A percentile compares a stretch with the other conserved stretches of the same genome.
Evolutionary conservation across 2,888 invertebrate species (phyloP).

Genomic region (Diarsia mendica): DNA sequence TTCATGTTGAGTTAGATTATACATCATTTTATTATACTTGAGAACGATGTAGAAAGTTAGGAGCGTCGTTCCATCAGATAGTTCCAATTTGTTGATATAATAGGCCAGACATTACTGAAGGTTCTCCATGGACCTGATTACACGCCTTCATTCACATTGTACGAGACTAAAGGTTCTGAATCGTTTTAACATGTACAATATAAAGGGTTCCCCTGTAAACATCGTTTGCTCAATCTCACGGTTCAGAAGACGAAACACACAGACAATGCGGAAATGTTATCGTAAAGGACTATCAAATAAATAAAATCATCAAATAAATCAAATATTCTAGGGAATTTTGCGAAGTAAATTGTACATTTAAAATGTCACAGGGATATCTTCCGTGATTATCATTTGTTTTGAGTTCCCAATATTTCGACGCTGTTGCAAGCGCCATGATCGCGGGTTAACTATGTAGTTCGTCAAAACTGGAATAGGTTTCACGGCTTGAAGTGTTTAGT

Average conservation of each 20-base stretch:
- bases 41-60: too few relatives aligned
- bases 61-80: background rate
- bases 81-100: background rate
- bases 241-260: conserved; percentile 6
- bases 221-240: conserved; percentile 30
- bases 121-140: background rate
- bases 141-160: background rate
- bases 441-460: too few relatives aligned
- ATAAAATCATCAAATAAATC: background rate
- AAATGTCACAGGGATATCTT: too few relatives aligned
- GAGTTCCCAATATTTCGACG: too few relatives aligned
- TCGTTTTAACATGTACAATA: background rate
- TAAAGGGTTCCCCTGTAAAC: background rate
- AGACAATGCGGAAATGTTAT: conserved; percentile 25
- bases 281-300: conserved; percentile 23
- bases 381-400: too few relatives aligned
- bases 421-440: too few relatives aligned
- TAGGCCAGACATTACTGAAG: background rate
- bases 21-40: too few relatives aligned
- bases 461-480: too few relatives aligned
- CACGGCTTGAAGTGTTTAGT: too few relatives aligned
- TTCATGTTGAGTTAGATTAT: too few relatives aligned
- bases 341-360: conserved; percentile 15
- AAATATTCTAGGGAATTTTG: background rate
- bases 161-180: background rate